Percentiles rank a stretch among this genome's conserved stretches.
These are phyloP conservation scores for Buphagus erythrorhynchus DNA, from an alignment of 2,797 vertebrate genomes.

Conservation along the genomic window DNA sequence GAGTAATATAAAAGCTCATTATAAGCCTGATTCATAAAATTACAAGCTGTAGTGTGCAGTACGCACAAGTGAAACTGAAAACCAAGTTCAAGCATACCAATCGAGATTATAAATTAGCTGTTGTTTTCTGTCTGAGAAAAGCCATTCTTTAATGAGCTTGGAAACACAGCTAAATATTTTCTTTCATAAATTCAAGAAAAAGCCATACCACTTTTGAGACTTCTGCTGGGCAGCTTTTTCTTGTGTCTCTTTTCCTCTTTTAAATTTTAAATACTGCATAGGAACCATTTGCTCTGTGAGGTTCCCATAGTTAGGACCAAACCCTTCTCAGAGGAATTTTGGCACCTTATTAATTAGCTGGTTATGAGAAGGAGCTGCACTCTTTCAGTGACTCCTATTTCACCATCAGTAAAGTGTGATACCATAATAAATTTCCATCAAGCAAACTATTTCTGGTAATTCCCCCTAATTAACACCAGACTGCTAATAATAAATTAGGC, in stretches of 20 bases:
- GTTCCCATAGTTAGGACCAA: slow-evolving; percentile 76
- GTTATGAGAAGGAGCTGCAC: slow-evolving; percentile 81
- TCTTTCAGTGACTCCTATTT: slow-evolving; percentile 82
- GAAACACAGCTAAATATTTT: slow-evolving; percentile 60
- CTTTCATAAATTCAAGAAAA: slow-evolving; percentile 55
- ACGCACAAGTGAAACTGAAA: slow-evolving; percentile 26
- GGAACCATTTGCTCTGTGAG: slow-evolving; percentile 69
- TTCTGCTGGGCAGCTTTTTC: slow-evolving; percentile 56
- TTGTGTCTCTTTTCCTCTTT: slow-evolving; percentile 72
- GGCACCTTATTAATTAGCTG: slow-evolving; percentile 83
- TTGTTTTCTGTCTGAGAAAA: slow-evolving; percentile 31
- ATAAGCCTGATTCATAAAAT: neutral
- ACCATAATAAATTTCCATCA: slow-evolving; percentile 82
- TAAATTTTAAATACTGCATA: slow-evolving; percentile 77
- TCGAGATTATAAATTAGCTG: neutral
- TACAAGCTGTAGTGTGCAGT: neutral
- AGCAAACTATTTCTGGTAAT: slow-evolving; percentile 85
- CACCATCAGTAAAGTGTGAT: slow-evolving; percentile 81
- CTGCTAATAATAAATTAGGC: slow-evolving; percentile 81
- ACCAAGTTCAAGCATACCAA: neutral
- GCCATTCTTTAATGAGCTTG: slow-evolving; percentile 25
- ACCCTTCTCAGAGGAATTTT: slow-evolving; percentile 78
- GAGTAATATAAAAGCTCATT: neutral
- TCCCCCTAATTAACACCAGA: slow-evolving; percentile 85
- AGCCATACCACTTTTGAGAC: slow-evolving; percentile 20